Evolutionary conservation across 2,888 invertebrate genomes (phyloP).

Genomic region (Neuroscelio doddi): DNA sequence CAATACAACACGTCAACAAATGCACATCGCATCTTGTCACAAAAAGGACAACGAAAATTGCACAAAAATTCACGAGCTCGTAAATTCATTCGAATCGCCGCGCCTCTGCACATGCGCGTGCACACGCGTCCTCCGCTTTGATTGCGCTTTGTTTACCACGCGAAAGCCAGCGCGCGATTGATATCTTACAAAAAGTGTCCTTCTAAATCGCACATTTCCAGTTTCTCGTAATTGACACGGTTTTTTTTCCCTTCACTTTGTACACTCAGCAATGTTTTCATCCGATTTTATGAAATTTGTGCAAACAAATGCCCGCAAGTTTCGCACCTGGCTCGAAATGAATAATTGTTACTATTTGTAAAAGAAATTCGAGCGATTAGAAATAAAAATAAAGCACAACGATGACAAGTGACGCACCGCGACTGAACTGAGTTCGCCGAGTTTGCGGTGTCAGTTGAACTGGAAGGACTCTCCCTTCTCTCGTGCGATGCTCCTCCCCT

Average conservation of each 20-base stretch:
- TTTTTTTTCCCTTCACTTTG: neutral
- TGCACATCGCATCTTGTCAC: neutral
- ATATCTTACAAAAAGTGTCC: slow-evolving; percentile 2
- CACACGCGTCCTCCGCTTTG: slow-evolving; percentile 20
- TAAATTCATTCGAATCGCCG: slow-evolving; percentile 20
- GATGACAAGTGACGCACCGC: slow-evolving; percentile 62
- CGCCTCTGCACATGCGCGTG: slow-evolving; percentile 32
- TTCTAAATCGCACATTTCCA: slow-evolving; percentile 3
- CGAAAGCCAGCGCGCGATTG: slow-evolving; percentile 18
- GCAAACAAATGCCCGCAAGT: too few species aligned
- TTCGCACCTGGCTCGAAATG: too few species aligned
- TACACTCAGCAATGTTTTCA: neutral
- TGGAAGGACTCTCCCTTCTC: slow-evolving; percentile 39
- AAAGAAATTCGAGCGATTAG: too few species aligned
- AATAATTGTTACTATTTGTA: too few species aligned
- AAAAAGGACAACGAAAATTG: neutral
- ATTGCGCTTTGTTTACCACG: slow-evolving; percentile 36
- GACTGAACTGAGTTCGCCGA: slow-evolving; percentile 64
- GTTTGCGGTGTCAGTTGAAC: slow-evolving; percentile 23
- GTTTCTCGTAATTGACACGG: neutral
- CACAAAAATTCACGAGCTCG: slow-evolving; percentile 5
- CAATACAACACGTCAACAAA: neutral
- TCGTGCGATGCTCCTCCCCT: slow-evolving; percentile 24
- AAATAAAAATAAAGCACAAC: slow-evolving; percentile 31
- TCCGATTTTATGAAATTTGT: too few species aligned